Evolutionary conservation across 2,888 invertebrate genomes (phyloP).

Genomic region (Polydrusus pterygomalis): DNA sequence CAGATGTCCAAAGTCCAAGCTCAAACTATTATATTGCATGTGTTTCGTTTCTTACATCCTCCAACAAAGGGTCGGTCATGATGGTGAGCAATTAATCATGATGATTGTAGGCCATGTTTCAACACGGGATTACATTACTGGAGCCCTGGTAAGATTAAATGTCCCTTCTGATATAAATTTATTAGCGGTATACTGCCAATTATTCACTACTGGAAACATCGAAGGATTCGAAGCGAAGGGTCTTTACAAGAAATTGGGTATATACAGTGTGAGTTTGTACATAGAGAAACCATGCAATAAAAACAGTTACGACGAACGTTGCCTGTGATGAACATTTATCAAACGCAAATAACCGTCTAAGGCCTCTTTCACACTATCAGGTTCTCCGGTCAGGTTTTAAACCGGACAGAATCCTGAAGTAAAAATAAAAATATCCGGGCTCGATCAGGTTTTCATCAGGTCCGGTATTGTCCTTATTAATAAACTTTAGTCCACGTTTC

Average conservation of each 20-base stretch:
- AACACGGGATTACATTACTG: constrained; percentile 18
- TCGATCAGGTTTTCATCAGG: too few relatives aligned
- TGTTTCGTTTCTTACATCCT: constrained; percentile 8
- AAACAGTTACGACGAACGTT: too few relatives aligned
- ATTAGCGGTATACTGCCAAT: constrained; percentile 8
- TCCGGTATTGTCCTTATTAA: too few relatives aligned
- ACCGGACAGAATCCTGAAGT: too few relatives aligned
- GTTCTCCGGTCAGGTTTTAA: too few relatives aligned
- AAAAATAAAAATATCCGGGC: too few relatives aligned
- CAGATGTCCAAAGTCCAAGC: background rate
- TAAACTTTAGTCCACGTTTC: too few relatives aligned
- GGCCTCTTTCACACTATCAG: too few relatives aligned
- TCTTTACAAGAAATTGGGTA: background rate
- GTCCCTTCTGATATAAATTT: constrained; percentile 18
- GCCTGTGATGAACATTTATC: too few relatives aligned
- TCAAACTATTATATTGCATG: background rate
- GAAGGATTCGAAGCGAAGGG: background rate
- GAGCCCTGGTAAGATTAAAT: constrained; percentile 25
- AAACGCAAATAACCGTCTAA: too few relatives aligned
- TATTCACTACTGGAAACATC: constrained; percentile 10
- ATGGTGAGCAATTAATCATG: constrained; percentile 14
- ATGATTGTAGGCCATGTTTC: constrained; percentile 29
- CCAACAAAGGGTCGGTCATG: background rate
- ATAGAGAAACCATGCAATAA: too few relatives aligned
- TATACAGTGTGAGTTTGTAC: too few relatives aligned